phyloP scores from a whole-genome alignment of 2,888 invertebrate genomes.

The Mamestra brassicae region DNA sequence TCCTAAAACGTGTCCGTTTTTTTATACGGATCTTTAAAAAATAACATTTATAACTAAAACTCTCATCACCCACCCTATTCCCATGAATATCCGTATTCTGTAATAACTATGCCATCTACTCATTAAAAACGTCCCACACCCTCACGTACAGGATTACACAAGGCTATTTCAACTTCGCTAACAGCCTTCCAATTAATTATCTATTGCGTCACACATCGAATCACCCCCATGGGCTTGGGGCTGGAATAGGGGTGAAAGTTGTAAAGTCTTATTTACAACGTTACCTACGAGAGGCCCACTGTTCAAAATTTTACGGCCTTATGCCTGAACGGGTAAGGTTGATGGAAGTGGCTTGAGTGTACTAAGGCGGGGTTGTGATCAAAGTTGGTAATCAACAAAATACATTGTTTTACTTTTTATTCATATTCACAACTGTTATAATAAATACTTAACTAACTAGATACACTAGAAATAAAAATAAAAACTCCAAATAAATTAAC shows the following conservation, averaged over 20 bases:
- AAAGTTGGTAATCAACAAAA: neutral
- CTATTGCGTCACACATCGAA: constrained; percentile 63
- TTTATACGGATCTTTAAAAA: too few relatives aligned
- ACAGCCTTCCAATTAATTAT: constrained; percentile 65
- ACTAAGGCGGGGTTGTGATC: neutral
- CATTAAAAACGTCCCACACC: neutral
- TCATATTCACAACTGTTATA: too few relatives aligned
- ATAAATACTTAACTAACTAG: too few relatives aligned
- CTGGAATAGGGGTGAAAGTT: constrained; percentile 64
- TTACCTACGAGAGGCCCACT: constrained; percentile 67
- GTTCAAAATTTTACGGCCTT: constrained; percentile 78
- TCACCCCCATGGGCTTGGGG: constrained; percentile 58
- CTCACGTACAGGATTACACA: constrained; percentile 17
- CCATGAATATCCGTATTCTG: neutral
- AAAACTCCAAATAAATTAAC: too few relatives aligned
- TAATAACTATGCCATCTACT: too few relatives aligned
- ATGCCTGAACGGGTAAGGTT: constrained; percentile 43
- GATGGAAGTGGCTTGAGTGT: constrained; percentile 60
- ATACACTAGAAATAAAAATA: too few relatives aligned
- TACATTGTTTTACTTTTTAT: neutral
- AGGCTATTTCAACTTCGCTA: constrained; percentile 41
- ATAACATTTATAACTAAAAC: too few relatives aligned
- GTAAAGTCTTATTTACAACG: constrained; percentile 80
- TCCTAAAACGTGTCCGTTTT: too few relatives aligned
- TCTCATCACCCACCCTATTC: neutral